Conservation (phyloP, 2,888 invertebrate species). For the Biston betularia region DNA sequence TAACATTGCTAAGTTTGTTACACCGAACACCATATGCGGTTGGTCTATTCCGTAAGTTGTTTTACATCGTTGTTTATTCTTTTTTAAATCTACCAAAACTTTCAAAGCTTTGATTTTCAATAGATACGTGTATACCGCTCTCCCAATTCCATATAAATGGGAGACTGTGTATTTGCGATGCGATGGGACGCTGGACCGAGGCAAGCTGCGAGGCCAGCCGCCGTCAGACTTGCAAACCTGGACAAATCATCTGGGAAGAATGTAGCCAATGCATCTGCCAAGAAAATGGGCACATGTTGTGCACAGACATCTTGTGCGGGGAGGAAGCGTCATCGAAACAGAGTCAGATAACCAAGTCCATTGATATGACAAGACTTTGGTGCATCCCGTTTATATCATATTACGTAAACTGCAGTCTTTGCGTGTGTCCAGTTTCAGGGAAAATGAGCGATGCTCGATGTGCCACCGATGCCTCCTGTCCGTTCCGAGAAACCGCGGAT, state of each 20-base stretch:
- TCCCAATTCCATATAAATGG: slow-evolving; percentile 67
- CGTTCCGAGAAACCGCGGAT: slow-evolving; percentile 45
- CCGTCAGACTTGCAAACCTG: slow-evolving; percentile 63
- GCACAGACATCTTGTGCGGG: slow-evolving; percentile 61
- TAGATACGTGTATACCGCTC: slow-evolving; percentile 73
- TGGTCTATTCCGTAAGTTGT: slow-evolving; percentile 60
- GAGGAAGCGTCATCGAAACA: slow-evolving; percentile 43
- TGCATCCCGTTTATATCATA: slow-evolving; percentile 73
- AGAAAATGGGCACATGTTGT: slow-evolving; percentile 64
- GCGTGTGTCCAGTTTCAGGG: slow-evolving; percentile 74
- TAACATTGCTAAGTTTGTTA: slow-evolving; percentile 62
- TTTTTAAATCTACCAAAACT: neutral
- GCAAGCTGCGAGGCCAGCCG: slow-evolving; percentile 60
- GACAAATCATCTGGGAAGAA: slow-evolving; percentile 69
- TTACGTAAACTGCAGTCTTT: slow-evolving; percentile 73
- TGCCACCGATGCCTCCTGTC: slow-evolving; percentile 66
- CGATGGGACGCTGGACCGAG: slow-evolving; percentile 64
- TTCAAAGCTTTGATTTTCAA: slow-evolving; percentile 21
- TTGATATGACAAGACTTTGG: slow-evolving; percentile 44
- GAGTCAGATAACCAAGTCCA: slow-evolving; percentile 10
- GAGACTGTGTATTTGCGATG: slow-evolving; percentile 67
- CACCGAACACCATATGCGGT: slow-evolving; percentile 52
- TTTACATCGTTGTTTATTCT: neutral
- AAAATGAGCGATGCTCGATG: slow-evolving; percentile 69
- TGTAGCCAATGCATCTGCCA: slow-evolving; percentile 75